A percentile compares a stretch with the other conserved stretches of the same genome.
phyloP scores from a whole-genome alignment of 2,113 vertebrate genomes.

The Symphodus melops region DNA sequence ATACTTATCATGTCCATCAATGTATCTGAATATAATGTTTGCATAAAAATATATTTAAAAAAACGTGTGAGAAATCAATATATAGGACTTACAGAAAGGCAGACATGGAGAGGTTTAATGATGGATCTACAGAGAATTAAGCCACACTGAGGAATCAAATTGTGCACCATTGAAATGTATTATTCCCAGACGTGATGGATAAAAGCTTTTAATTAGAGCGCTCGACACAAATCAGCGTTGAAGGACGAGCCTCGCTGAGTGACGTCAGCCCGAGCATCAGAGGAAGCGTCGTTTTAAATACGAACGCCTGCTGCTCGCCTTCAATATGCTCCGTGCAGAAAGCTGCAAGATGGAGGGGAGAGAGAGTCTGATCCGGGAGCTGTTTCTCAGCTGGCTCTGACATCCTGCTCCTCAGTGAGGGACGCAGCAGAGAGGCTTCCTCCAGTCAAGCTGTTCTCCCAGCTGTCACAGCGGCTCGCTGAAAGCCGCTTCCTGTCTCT shows the following conservation, averaged over 20 bases:
- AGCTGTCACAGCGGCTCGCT: slow-evolving; percentile 53
- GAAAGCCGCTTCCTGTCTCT: slow-evolving; percentile 15
- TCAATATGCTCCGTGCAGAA: background rate
- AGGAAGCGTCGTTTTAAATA: background rate
- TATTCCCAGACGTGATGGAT: background rate
- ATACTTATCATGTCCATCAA: too few relatives aligned
- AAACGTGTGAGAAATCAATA: background rate
- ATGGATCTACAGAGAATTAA: background rate
- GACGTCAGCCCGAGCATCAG: background rate
- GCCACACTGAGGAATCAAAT: background rate
- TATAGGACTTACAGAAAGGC: too few relatives aligned
- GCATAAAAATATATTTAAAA: background rate
- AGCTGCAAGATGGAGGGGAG: slow-evolving; percentile 8
- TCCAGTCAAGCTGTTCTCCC: slow-evolving; percentile 62
- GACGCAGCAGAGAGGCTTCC: slow-evolving; percentile 36
- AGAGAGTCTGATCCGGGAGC: background rate
- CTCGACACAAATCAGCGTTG: slow-evolving; percentile 24
- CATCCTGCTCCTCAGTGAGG: slow-evolving; percentile 48
- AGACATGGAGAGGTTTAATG: background rate
- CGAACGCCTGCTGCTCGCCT: slow-evolving; percentile 15
- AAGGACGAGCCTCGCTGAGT: background rate
- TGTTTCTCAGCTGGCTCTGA: slow-evolving; percentile 51
- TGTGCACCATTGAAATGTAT: background rate
- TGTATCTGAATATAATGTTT: too few relatives aligned
- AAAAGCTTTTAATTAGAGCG: slow-evolving; percentile 8